Conservation (phyloP, 2,888 invertebrate species). For the Halocaridina rubra region DNA sequence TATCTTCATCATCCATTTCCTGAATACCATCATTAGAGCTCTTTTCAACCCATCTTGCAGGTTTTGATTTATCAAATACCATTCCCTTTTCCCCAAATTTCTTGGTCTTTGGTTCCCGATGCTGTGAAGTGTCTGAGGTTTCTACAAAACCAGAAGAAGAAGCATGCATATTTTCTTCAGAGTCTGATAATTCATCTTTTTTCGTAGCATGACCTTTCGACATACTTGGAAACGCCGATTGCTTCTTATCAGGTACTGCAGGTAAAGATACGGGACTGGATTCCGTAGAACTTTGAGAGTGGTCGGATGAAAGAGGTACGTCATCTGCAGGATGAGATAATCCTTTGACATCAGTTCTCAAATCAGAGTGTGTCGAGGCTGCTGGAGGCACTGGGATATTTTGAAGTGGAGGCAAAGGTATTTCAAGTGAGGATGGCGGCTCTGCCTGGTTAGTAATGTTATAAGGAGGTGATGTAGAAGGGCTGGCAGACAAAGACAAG, state of each 20-base stretch:
- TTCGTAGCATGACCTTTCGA: too few relatives aligned
- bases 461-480: background rate
- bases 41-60: constrained; percentile 10
- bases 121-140: background rate
- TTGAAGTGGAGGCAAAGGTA: background rate
- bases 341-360: background rate
- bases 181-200: background rate
- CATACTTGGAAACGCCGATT: background rate
- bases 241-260: background rate
- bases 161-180: background rate
- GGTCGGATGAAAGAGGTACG: constrained; percentile 2
- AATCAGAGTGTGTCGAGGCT: background rate
- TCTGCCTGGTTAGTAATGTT: background rate
- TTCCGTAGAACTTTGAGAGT: background rate
- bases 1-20: background rate
- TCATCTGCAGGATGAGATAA: constrained; percentile 48
- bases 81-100: background rate
- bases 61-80: background rate
- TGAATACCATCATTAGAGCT: background rate
- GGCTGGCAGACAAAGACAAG: constrained; percentile 50
- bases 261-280: background rate
- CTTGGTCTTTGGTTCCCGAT: background rate
- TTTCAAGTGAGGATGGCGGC: constrained; percentile 11
- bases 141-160: background rate
- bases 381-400: constrained; percentile 19